A percentile compares a stretch with the other conserved stretches of the same genome.
Evolutionary conservation across 2,797 vertebrate genomes (phyloP).

Genomic region (Alectoris magna): DNA sequence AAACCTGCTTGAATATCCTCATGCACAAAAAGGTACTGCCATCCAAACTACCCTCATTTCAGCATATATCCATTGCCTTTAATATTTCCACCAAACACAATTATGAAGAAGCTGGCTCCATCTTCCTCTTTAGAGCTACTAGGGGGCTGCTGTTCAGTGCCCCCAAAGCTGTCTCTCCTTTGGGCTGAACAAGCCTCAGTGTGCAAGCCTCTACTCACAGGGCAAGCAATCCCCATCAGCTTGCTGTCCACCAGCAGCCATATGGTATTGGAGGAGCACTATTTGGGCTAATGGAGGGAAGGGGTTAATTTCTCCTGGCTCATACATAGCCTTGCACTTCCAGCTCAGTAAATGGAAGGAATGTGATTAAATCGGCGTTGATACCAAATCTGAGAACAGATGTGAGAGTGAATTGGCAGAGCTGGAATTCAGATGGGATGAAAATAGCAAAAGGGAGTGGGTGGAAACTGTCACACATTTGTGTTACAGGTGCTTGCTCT

Average conservation of each 20-base stretch:
- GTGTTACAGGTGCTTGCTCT: conserved; percentile 62
- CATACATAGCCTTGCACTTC: neutral
- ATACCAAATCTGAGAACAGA: conserved; percentile 58
- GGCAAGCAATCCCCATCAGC: neutral
- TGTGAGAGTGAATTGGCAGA: conserved; percentile 62
- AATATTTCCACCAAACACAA: neutral
- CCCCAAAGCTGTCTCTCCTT: neutral
- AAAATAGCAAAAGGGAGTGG: conserved; percentile 62
- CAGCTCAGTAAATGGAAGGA: conserved; percentile 49
- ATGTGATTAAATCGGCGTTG: conserved; percentile 42
- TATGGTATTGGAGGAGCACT: rapidly evolving
- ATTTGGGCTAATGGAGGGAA: neutral
- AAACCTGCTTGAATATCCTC: neutral
- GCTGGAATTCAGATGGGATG: conserved; percentile 41
- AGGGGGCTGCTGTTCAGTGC: neutral
- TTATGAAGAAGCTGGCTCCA: neutral
- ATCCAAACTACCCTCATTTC: neutral
- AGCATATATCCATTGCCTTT: neutral
- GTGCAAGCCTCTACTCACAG: neutral
- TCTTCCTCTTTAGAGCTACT: neutral
- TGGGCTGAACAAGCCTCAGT: neutral
- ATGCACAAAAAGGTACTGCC: neutral
- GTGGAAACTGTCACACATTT: conserved; percentile 40
- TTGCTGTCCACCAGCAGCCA: neutral
- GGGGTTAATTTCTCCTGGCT: conserved; percentile 31